These are phyloP conservation scores for Apodemus agrarius DNA, from an alignment of 2,797 vertebrate species.

Conservation along the genomic window DNA sequence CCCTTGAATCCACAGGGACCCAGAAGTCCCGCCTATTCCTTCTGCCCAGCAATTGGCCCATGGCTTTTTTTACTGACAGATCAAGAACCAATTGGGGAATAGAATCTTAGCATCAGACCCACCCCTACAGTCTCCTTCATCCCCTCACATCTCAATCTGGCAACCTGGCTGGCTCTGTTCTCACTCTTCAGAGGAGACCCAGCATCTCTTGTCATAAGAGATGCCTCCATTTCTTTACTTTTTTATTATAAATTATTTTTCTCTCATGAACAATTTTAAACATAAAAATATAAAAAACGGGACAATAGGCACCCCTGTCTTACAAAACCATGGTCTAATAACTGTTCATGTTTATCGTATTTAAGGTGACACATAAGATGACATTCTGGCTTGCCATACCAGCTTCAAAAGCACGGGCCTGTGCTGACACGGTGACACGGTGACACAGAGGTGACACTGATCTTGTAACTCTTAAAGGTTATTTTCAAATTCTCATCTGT, in stretches of 20 bases:
- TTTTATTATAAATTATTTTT: not conserved
- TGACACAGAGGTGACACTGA: not conserved
- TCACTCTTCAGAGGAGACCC: not conserved
- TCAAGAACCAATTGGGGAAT: not conserved
- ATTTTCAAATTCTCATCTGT: constrained; percentile 15
- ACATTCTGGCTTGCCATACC: not conserved
- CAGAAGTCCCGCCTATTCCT: not conserved
- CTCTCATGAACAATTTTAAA: constrained; percentile 20
- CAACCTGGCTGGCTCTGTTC: not conserved
- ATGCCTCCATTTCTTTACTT: too few relatives aligned
- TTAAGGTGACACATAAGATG: not conserved
- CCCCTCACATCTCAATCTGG: not conserved
- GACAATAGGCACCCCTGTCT: not conserved
- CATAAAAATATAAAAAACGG: not conserved
- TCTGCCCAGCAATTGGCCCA: not conserved
- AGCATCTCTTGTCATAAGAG: not conserved
- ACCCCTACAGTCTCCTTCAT: not conserved
- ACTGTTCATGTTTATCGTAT: not conserved
- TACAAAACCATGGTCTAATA: not conserved
- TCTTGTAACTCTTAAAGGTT: not conserved
- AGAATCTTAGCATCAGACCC: not conserved
- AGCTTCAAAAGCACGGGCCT: not conserved
- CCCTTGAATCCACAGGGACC: not conserved
- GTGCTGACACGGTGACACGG: not conserved
- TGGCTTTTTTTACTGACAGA: not conserved